A percentile compares a stretch with the other conserved stretches of the same genome.
phyloP scores from a whole-genome alignment of 2,113 vertebrate species.

The Mystacornis crossleyi region DNA sequence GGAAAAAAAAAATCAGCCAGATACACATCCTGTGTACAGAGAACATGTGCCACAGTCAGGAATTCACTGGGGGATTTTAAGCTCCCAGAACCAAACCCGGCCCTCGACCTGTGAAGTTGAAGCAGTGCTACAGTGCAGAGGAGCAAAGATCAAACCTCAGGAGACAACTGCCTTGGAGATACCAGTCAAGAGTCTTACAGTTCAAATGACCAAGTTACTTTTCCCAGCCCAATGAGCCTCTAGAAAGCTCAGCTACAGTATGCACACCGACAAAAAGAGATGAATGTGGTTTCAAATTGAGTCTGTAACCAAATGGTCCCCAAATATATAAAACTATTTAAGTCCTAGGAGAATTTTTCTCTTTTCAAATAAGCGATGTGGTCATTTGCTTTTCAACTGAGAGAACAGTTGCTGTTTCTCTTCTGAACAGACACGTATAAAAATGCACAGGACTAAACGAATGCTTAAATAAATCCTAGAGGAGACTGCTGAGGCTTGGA shows the following conservation, averaged over 20 bases:
- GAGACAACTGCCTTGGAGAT: slow-evolving; percentile 26
- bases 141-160: background rate
- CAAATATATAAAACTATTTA: background rate
- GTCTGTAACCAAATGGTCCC: background rate
- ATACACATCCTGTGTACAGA: background rate
- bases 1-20: background rate
- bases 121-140: slow-evolving; percentile 18
- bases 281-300: background rate
- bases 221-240: background rate
- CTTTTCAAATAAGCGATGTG: background rate
- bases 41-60: slow-evolving; percentile 10
- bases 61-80: background rate
- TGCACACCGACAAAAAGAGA: background rate
- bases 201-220: slow-evolving; percentile 51
- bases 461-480: background rate
- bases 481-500: background rate
- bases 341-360: background rate
- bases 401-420: slow-evolving; percentile 45
- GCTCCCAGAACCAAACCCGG: background rate
- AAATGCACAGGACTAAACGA: slow-evolving; percentile 2
- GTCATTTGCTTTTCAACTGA: slow-evolving; percentile 60
- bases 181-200: slow-evolving; percentile 35
- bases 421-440: background rate
- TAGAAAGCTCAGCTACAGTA: background rate
- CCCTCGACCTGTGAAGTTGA: background rate